Percentiles rank a stretch among this genome's conserved stretches.
Conservation (phyloP, 1,140 invertebrate genomes). For the Pogonus chalceus region DNA sequence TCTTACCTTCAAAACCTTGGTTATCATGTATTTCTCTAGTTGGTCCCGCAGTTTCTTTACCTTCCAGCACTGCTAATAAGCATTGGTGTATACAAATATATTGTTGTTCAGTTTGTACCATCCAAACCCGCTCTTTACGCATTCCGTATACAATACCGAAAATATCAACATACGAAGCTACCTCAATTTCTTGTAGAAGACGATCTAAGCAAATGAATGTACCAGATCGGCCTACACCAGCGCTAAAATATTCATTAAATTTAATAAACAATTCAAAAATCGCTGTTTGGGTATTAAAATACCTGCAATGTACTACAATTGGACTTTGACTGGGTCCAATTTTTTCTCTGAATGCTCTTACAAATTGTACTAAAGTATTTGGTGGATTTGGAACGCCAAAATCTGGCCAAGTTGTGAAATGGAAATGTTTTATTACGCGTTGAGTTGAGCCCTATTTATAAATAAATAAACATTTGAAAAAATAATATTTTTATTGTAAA, state of each 20-base stretch:
- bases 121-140: slow-evolving; percentile 93
- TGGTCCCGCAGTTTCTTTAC: slow-evolving; percentile 64
- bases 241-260: no score
- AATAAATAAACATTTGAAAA: slow-evolving; percentile 1
- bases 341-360: slow-evolving; percentile 81
- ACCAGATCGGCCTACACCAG: slow-evolving; percentile 80
- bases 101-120: slow-evolving; percentile 95
- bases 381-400: slow-evolving; percentile 93
- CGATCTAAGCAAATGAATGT: slow-evolving; percentile 92
- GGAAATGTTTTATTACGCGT: slow-evolving; percentile 82
- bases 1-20: slow-evolving; percentile 81
- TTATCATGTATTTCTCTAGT: slow-evolving; percentile 79
- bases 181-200: slow-evolving; percentile 75
- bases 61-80: slow-evolving; percentile 83
- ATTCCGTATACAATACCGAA: slow-evolving; percentile 95
- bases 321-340: slow-evolving; percentile 78
- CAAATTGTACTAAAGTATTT: slow-evolving; percentile 80
- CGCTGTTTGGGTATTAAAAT: no score
- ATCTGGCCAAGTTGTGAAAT: slow-evolving; percentile 96
- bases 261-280: no score
- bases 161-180: slow-evolving; percentile 79
- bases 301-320: slow-evolving; percentile 87
- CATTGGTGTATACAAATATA: slow-evolving; percentile 96
- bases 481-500: neutral
- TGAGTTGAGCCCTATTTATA: slow-evolving; percentile 64